Evolutionary conservation across 2,888 invertebrate genomes (phyloP), one percentile per base, ranked within the genome.

Genomic region (Cataglyphis rosenhaueri): DNA sequence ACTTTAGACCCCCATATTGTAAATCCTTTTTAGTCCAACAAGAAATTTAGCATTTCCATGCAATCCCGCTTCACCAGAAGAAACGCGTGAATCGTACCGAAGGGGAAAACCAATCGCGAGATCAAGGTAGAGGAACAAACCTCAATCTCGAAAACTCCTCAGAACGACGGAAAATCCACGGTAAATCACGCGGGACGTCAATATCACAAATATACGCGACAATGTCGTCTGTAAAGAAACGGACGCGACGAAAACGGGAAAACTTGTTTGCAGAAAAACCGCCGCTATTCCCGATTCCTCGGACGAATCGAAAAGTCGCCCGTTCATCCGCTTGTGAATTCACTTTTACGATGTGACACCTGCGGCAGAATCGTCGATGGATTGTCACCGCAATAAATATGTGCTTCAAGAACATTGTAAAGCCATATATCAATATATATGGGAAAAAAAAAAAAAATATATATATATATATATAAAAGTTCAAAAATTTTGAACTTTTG

Each of bases 281-380:
- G 18, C 48, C 52, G 62, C 29, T 29, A 64, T 41, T 64, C 81
- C 9, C 62, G 78, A 75, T 62, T 38, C 21, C 41, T 25, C 25
- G 59, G 35, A 73, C 74, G 59, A 79, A 81, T 76, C 55, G 85
- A 78, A 87, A 87, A 85, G 76, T 85, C 85, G 79, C 8, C 41
- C 38, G 55, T 59, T 65, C 76, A 81, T 59, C 81, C 74, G 82
- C 48, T 78, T 64, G 75, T 44, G 41, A 86, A 87, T 81, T 82
- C 82, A 83, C 84, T 87, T 88, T 81, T 83, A 65, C 84, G 71
- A 74, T 38, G 65, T 70, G 70, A 84, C 88, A 88, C 76, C 86
- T 86, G 87, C 84, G 81, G 62, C 61, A 52, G 35, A 32, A 71
- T 65, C 70, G 52, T 73, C 71, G 68, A 78, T 66, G 78, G 73